Evolutionary conservation across 2,888 invertebrate genomes (phyloP).

Genomic region (Minunthozetes semirufus): DNA sequence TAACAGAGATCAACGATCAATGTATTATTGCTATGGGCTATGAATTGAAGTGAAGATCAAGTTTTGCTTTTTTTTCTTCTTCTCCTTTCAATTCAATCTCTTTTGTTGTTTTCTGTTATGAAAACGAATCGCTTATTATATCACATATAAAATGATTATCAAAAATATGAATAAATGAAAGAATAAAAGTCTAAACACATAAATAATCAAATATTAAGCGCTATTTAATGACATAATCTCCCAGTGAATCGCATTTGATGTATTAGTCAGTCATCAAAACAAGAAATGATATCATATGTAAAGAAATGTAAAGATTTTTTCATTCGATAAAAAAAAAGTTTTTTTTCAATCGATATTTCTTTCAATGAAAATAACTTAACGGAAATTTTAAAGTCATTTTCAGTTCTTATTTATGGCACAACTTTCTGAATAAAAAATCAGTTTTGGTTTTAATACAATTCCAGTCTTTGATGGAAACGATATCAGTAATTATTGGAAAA

Average conservation of each 20-base stretch:
- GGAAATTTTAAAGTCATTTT: not conserved
- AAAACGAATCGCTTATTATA: not conserved
- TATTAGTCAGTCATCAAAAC: not conserved
- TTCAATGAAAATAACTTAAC: not conserved
- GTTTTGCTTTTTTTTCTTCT: not conserved
- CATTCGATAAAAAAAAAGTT: not conserved
- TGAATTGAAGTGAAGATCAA: slow-evolving; percentile 28
- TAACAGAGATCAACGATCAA: slow-evolving; percentile 24
- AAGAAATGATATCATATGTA: not conserved
- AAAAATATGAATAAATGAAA: not conserved
- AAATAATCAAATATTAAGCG: slow-evolving; percentile 13
- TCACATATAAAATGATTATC: slow-evolving; percentile 1
- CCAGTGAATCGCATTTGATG: not conserved
- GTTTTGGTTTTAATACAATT: no score
- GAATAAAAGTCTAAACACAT: slow-evolving; percentile 1
- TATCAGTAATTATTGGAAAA: not conserved
- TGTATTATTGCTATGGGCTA: slow-evolving; percentile 29
- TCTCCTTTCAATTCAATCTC: not conserved
- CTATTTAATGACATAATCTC: not conserved
- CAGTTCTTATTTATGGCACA: no score
- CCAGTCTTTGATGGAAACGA: no score
- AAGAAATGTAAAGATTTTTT: no score
- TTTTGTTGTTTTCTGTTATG: not conserved
- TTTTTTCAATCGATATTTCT: not conserved
- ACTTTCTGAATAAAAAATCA: no score